These are phyloP conservation scores for Hypomecis punctinalis DNA, from an alignment of 2,888 invertebrate species.

Conservation along the genomic window DNA sequence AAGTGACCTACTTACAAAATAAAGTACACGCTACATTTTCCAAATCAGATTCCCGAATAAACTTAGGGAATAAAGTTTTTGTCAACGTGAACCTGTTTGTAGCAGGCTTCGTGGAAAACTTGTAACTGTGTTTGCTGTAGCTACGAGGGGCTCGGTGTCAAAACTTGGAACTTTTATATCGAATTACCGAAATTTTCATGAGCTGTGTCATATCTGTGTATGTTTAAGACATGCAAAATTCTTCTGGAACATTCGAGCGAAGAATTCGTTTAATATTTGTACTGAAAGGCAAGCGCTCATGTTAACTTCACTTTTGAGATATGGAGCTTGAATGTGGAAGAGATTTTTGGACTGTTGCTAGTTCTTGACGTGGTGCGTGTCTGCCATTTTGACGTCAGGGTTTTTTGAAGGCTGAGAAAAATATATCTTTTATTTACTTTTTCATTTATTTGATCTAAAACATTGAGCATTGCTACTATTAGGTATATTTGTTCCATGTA, in stretches of 20 bases:
- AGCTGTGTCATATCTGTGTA: conserved; percentile 16
- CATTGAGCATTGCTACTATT: no score
- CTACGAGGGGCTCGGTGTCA: conserved; percentile 30
- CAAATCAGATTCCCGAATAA: conserved; percentile 26
- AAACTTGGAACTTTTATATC: conserved; percentile 33
- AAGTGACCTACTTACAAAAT: conserved; percentile 15
- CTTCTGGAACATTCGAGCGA: conserved; percentile 11
- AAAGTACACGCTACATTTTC: conserved; percentile 15
- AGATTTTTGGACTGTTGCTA: neutral
- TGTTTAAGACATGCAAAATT: conserved; percentile 18
- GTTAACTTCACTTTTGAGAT: conserved; percentile 23
- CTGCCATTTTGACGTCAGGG: neutral
- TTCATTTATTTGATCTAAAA: no score
- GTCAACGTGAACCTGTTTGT: conserved; percentile 30
- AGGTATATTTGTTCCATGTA: no score
- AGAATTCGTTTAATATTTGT: conserved; percentile 15
- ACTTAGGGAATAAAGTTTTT: conserved; percentile 29
- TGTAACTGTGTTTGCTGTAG: conserved; percentile 30
- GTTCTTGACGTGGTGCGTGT: neutral
- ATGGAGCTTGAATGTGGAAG: neutral
- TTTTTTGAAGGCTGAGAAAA: neutral
- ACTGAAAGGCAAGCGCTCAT: conserved; percentile 41
- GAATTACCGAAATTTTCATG: conserved; percentile 34
- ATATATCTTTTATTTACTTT: no score
- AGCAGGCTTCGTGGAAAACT: conserved; percentile 27